These are phyloP conservation scores for Nyctereutes procyonoides DNA, from an alignment of 2,113 vertebrate species.

Conservation along the genomic window DNA sequence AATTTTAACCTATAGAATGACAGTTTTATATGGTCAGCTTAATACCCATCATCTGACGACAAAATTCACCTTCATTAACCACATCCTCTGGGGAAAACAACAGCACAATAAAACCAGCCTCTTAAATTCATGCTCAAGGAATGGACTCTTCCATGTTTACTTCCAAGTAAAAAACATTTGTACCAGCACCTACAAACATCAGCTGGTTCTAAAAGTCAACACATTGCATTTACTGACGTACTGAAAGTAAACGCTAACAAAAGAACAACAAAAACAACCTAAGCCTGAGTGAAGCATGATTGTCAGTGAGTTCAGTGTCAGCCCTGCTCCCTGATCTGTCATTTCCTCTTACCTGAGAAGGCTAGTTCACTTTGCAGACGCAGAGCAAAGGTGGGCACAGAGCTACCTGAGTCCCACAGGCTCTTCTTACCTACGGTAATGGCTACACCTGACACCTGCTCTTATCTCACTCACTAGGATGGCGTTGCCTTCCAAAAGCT, in stretches of 20 bases:
- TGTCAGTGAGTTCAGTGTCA: background rate
- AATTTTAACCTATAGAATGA: background rate
- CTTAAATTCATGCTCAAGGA: background rate
- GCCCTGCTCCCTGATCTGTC: background rate
- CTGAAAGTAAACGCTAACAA: background rate
- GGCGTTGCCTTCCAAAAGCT: background rate
- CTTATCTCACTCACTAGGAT: background rate
- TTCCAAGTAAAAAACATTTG: background rate
- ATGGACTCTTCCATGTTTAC: background rate
- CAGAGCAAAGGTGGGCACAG: background rate
- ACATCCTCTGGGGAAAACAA: background rate
- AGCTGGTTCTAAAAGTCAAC: background rate
- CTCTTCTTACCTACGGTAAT: background rate
- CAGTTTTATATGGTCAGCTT: background rate
- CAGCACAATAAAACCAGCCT: background rate
- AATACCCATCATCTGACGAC: background rate
- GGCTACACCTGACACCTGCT: slow-evolving; percentile 3
- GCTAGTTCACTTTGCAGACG: background rate
- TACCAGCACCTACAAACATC: background rate
- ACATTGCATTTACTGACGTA: background rate
- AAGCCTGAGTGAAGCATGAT: background rate
- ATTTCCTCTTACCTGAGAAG: slow-evolving; percentile 37
- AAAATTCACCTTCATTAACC: background rate
- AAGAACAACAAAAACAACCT: slow-evolving; percentile 37
- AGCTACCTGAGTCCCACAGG: background rate